These are phyloP conservation scores for Frankliniella fusca DNA, from an alignment of 2,888 invertebrate species.

Conservation along the genomic window DNA sequence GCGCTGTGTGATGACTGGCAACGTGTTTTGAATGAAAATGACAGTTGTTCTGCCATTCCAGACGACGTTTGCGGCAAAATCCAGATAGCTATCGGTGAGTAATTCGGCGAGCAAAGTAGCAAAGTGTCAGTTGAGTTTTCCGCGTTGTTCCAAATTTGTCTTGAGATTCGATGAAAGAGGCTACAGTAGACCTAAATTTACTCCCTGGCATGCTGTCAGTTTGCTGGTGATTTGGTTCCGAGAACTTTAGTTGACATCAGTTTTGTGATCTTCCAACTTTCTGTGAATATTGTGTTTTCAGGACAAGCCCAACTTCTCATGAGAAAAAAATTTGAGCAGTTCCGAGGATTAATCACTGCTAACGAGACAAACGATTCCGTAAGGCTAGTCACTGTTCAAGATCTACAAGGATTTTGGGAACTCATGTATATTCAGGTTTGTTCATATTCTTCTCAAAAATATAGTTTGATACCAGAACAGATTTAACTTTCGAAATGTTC, in stretches of 20 bases:
- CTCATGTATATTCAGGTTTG: slow-evolving; percentile 53
- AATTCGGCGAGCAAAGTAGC: background rate
- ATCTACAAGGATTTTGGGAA: slow-evolving; percentile 84
- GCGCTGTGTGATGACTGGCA: background rate
- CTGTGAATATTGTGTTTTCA: slow-evolving; percentile 43
- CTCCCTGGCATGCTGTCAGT: no score
- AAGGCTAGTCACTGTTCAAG: slow-evolving; percentile 56
- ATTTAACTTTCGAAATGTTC: background rate
- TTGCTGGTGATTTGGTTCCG: no score
- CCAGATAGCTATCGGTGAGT: slow-evolving; percentile 7
- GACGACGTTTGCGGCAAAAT: slow-evolving; percentile 4
- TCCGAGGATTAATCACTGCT: slow-evolving; percentile 51
- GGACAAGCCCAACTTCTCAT: slow-evolving; percentile 74
- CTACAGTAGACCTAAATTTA: no score
- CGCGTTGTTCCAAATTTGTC: no score
- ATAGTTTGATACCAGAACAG: background rate
- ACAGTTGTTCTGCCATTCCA: background rate
- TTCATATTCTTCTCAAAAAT: background rate
- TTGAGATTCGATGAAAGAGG: no score
- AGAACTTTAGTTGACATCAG: no score
- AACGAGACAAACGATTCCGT: slow-evolving; percentile 48
- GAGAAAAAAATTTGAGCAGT: slow-evolving; percentile 72
- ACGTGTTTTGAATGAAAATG: background rate
- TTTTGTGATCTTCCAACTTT: background rate
- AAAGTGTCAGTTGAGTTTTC: no score